phyloP scores from a whole-genome alignment of 1,140 invertebrate genomes.

The Aphis gossypii region DNA sequence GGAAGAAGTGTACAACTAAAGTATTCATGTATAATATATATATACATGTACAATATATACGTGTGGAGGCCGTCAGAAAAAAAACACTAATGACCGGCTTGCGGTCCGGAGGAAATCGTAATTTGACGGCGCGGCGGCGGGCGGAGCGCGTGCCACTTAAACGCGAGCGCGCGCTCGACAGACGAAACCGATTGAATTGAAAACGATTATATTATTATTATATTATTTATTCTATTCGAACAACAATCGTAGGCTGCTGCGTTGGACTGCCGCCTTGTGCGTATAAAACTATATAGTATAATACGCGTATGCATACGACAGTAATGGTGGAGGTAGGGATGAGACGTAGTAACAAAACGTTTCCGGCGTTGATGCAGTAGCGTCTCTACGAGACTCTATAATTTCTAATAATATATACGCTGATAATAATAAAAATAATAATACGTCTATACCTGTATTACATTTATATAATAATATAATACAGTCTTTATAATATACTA shows the following conservation, averaged over 20 bases:
- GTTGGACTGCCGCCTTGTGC: neutral
- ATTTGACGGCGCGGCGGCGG: conserved; percentile 47
- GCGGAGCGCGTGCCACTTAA: conserved; percentile 53
- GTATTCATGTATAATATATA: neutral
- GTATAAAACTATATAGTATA: neutral
- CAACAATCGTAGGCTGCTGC: neutral
- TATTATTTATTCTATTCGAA: conserved; percentile 43
- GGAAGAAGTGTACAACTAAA: neutral
- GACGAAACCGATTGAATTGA: conserved; percentile 48
- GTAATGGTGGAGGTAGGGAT: neutral
- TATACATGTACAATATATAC: neutral
- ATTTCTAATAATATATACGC: neutral
- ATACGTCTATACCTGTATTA: neutral
- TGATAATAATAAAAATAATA: neutral
- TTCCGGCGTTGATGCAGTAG: neutral
- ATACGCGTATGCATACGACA: neutral
- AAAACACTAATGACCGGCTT: conserved; percentile 17
- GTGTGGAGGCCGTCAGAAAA: neutral
- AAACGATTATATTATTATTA: conserved; percentile 50
- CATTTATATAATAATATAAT: neutral
- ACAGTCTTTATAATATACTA: neutral
- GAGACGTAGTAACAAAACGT: conserved; percentile 35
- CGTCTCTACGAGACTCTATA: neutral
- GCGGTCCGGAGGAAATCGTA: conserved; percentile 36
- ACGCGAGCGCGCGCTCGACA: neutral